Evolutionary conservation across 1,140 invertebrate genomes (phyloP).

Genomic region (Telenomus remus): DNA sequence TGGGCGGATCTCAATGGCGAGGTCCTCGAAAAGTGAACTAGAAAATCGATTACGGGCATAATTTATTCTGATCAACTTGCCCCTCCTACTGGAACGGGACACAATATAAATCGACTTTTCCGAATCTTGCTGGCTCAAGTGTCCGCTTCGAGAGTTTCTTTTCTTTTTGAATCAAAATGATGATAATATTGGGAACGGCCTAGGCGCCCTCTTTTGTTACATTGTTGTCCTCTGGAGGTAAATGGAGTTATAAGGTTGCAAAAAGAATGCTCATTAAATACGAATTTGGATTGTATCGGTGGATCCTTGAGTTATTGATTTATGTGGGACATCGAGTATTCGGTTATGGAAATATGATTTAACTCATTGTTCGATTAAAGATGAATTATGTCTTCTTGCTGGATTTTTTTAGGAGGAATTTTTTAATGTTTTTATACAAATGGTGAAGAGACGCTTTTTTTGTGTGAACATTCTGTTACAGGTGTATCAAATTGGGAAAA

Average conservation of each 20-base stretch:
- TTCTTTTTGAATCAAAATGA: slow-evolving; percentile 39
- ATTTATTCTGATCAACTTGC: slow-evolving; percentile 42
- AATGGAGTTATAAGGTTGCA: slow-evolving; percentile 47
- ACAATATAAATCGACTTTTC: slow-evolving; percentile 44
- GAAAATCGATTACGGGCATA: slow-evolving; percentile 53
- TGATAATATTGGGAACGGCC: slow-evolving; percentile 28
- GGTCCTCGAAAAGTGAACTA: slow-evolving; percentile 44
- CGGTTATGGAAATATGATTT: slow-evolving; percentile 2
- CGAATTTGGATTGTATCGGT: slow-evolving; percentile 29
- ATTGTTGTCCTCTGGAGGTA: slow-evolving; percentile 19
- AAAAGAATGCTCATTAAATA: slow-evolving; percentile 42
- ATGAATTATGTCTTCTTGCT: slow-evolving; percentile 16
- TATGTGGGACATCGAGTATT: slow-evolving; percentile 30
- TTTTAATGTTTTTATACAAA: no score
- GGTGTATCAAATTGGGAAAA: no score
- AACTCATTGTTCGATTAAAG: slow-evolving; percentile 11
- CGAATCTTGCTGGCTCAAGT: slow-evolving; percentile 16
- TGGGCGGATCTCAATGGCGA: slow-evolving; percentile 27
- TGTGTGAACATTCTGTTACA: background rate
- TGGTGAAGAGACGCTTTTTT: background rate
- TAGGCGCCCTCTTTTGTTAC: slow-evolving; percentile 36
- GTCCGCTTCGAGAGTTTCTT: slow-evolving; percentile 9
- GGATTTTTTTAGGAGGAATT: no score
- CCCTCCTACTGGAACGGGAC: slow-evolving; percentile 20
- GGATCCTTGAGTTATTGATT: slow-evolving; percentile 29